Conservation (phyloP, 2,888 invertebrate genomes). For the Drosophila dives region DNA sequence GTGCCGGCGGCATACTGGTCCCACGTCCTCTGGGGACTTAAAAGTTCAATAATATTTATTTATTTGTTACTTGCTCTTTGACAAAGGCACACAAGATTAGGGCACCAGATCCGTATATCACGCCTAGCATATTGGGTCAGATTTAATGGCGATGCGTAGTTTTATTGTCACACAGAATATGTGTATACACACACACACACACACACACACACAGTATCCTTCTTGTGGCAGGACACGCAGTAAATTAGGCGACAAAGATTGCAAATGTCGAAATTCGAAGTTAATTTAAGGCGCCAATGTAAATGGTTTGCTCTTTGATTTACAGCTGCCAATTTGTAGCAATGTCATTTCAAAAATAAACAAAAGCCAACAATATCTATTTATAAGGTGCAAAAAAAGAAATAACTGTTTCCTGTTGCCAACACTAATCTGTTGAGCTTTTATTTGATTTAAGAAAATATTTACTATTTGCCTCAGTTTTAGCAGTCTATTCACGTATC, state of each 20-base stretch:
- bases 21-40: conserved; percentile 61
- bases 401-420: conserved; percentile 6
- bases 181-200: conserved; percentile 30
- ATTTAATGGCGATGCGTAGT: conserved; percentile 64
- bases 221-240: conserved; percentile 37
- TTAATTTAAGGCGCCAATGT: conserved; percentile 66
- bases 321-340: conserved; percentile 53
- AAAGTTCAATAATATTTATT: conserved; percentile 80
- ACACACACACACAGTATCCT: conserved; percentile 13
- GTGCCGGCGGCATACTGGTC: conserved; percentile 5
- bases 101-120: conserved; percentile 64
- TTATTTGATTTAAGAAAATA: conserved; percentile 16
- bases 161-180: conserved; percentile 54
- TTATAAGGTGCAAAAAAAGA: conserved; percentile 25
- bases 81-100: conserved; percentile 74
- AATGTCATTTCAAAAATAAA: background rate
- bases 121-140: conserved; percentile 68
- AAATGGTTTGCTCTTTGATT: conserved; percentile 58
- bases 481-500: background rate
- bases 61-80: conserved; percentile 77
- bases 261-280: conserved; percentile 47
- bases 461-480: background rate
- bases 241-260: conserved; percentile 62
- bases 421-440: conserved; percentile 21
- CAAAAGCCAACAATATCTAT: conserved; percentile 8